Evolutionary conservation across 64 coral and sea anemone species (phyloP).

Genomic region (Montipora capricornis): DNA sequence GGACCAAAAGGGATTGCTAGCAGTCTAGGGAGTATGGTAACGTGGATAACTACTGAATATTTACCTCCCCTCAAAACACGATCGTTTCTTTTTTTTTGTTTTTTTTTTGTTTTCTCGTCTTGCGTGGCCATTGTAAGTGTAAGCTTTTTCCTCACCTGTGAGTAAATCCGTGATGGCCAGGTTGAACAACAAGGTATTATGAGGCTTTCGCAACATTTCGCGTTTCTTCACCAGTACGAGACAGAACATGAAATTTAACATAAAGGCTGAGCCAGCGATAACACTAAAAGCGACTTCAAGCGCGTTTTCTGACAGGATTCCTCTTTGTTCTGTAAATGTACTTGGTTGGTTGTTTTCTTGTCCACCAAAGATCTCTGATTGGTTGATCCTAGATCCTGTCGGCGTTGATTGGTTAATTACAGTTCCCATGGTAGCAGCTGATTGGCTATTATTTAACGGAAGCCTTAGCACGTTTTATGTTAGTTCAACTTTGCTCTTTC

Average conservation of each 20-base stretch:
- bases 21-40: too few relatives aligned
- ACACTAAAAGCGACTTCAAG: conserved; percentile 5
- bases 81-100: too few relatives aligned
- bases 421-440: neutral
- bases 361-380: neutral
- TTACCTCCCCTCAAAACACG: too few relatives aligned
- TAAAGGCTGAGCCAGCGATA: conserved; percentile 30
- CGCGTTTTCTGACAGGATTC: neutral
- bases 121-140: too few relatives aligned
- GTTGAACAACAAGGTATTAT: conserved; percentile 35
- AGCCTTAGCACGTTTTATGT: too few relatives aligned
- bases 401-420: neutral
- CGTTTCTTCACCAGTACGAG: conserved; percentile 25
- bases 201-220: conserved; percentile 12
- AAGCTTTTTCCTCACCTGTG: neutral
- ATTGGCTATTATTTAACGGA: neutral
- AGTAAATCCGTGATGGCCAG: conserved; percentile 39
- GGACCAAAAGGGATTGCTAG: too few relatives aligned
- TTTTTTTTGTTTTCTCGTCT: too few relatives aligned
- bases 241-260: conserved; percentile 32
- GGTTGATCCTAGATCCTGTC: neutral
- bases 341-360: neutral
- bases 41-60: too few relatives aligned
- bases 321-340: neutral
- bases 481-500: neutral